Evolutionary conservation across 2,888 invertebrate species (phyloP).

Genomic region (Oithona nana): DNA sequence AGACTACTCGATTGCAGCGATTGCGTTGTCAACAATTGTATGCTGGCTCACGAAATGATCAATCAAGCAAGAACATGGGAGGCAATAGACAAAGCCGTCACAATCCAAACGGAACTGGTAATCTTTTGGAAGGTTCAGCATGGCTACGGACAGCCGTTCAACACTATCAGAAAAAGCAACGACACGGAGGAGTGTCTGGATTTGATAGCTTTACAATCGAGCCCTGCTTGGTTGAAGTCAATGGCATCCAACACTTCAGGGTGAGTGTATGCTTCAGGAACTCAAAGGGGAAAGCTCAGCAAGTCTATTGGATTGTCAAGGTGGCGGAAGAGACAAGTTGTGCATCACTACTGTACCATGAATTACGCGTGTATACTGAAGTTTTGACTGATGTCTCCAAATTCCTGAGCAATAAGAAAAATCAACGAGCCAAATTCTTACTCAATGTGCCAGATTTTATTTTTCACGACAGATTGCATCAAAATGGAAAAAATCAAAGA

Average conservation of each 20-base stretch:
- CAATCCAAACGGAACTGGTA: not conserved
- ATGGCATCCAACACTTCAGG: not conserved
- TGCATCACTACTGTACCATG: not conserved
- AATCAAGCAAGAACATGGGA: too few relatives aligned
- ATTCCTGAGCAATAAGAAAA: not conserved
- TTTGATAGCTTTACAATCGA: conserved; percentile 5
- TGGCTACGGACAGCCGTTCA: conserved; percentile 4
- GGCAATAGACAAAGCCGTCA: not conserved
- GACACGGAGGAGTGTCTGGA: not conserved
- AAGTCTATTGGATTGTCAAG: conserved; percentile 10
- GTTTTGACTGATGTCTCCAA: conserved; percentile 4
- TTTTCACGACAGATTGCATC: not conserved
- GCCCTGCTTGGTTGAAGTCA: not conserved
- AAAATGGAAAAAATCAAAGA: not conserved
- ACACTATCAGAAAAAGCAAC: conserved; percentile 15
- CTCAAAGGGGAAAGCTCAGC: not conserved
- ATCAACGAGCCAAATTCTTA: conserved; percentile 1
- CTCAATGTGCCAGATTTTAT: conserved; percentile 13
- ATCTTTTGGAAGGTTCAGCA: conserved; percentile 1
- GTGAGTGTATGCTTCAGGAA: conserved; percentile 2
- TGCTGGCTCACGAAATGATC: too few relatives aligned
- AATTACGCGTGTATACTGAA: not conserved
- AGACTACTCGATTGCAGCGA: too few relatives aligned
- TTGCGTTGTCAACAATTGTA: too few relatives aligned
- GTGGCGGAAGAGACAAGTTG: not conserved